phyloP scores from a whole-genome alignment of 2,113 vertebrate species.

The Grus americana region DNA sequence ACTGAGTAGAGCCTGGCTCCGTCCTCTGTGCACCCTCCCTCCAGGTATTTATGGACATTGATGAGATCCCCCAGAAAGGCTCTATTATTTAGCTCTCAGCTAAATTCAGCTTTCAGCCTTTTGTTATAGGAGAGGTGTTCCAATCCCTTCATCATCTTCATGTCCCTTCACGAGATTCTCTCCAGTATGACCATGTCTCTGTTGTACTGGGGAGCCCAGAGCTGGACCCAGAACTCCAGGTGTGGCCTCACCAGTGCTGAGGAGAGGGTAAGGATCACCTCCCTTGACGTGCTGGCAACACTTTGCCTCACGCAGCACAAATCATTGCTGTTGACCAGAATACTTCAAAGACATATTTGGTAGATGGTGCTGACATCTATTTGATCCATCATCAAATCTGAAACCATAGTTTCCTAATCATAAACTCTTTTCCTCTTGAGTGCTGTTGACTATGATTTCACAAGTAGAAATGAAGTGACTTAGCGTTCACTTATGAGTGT shows the following conservation, averaged over 20 bases:
- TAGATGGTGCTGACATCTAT: background rate
- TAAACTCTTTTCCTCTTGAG: background rate
- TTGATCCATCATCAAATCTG: background rate
- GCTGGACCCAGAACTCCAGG: background rate
- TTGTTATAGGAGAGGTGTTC: background rate
- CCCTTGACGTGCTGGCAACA: background rate
- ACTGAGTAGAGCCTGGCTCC: background rate
- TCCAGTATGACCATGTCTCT: too few species aligned
- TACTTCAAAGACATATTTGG: background rate
- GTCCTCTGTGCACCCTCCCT: background rate
- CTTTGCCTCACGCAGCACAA: background rate
- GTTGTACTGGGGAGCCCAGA: background rate
- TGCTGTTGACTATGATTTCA: background rate
- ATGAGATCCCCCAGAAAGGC: background rate
- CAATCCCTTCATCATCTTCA: background rate
- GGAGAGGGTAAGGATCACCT: background rate
- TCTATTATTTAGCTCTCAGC: background rate
- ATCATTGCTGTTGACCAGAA: background rate
- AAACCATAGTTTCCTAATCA: background rate
- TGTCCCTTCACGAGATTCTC: accelerated
- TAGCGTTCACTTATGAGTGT: background rate
- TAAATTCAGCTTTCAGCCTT: background rate
- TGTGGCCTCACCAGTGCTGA: background rate
- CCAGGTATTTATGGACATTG: too few species aligned
- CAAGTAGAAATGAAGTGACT: background rate